These are phyloP conservation scores for Lepisosteus oculatus DNA, from an alignment of 2,113 vertebrate species.

Conservation along the genomic window DNA sequence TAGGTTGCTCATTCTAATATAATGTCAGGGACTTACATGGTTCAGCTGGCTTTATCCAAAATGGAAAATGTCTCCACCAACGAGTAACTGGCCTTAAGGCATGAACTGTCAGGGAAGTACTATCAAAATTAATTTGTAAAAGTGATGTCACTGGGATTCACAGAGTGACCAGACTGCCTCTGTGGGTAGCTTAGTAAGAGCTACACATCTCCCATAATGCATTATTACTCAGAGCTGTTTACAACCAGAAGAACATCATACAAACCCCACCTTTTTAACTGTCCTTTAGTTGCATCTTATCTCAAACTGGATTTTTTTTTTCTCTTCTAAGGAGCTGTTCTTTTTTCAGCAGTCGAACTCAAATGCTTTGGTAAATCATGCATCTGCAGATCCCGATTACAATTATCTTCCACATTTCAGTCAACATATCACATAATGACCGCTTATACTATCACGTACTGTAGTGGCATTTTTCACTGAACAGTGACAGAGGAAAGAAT, in stretches of 20 bases:
- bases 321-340: not conserved
- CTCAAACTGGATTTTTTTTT: slow-evolving; percentile 14
- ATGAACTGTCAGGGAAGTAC: slow-evolving; percentile 80
- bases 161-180: slow-evolving; percentile 53
- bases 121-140: slow-evolving; percentile 91
- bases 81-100: slow-evolving; percentile 76
- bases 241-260: slow-evolving; percentile 36
- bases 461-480: too few species aligned
- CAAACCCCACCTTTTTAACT: slow-evolving; percentile 20
- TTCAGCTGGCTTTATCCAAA: slow-evolving; percentile 84
- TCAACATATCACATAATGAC: too few species aligned
- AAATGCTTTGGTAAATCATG: too few species aligned
- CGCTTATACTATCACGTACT: too few species aligned
- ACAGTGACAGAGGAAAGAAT: too few species aligned
- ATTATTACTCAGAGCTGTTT: slow-evolving; percentile 69
- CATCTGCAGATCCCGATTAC: too few species aligned
- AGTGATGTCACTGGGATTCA: slow-evolving; percentile 72
- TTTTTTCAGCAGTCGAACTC: too few species aligned
- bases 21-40: slow-evolving; percentile 76
- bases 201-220: slow-evolving; percentile 67
- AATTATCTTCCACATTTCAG: too few species aligned
- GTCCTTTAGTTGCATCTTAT: slow-evolving; percentile 28
- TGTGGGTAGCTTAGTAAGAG: slow-evolving; percentile 65
- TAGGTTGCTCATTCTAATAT: slow-evolving; percentile 67
- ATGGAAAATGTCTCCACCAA: slow-evolving; percentile 61